A percentile compares a stretch with the other conserved stretches of the same genome.
Conservation (phyloP, 2,113 vertebrate species). For the Lethenteron reissneri region DNA sequence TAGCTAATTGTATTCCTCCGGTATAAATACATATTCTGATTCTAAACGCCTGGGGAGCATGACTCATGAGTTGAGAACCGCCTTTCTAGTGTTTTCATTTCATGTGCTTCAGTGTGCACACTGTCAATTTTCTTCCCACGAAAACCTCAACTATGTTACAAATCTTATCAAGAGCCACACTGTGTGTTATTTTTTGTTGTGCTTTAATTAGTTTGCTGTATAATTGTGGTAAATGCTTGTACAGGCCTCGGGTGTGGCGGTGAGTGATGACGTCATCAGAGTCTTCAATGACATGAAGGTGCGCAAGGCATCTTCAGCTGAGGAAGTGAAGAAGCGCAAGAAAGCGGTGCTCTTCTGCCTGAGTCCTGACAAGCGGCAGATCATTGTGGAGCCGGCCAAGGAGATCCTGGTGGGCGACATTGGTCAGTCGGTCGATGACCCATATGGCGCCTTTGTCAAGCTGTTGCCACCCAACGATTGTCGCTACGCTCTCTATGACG, state of each 20-base stretch:
- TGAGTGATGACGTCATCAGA: conserved; percentile 42
- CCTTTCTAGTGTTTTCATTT: too few relatives aligned
- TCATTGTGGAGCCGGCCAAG: conserved; percentile 41
- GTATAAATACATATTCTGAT: too few relatives aligned
- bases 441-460: conserved; percentile 40
- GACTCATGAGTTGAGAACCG: too few relatives aligned
- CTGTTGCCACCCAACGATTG: conserved; percentile 55
- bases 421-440: conserved; percentile 34
- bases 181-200: too few relatives aligned
- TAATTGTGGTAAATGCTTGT: not conserved
- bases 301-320: conserved; percentile 36
- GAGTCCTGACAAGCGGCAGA: conserved; percentile 45
- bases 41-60: too few relatives aligned
- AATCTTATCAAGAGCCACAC: too few relatives aligned
- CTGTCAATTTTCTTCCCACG: too few relatives aligned
- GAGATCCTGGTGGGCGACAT: conserved; percentile 51
- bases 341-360: conserved; percentile 60
- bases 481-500: conserved; percentile 59
- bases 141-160: too few relatives aligned
- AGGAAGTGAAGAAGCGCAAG: conserved; percentile 52
- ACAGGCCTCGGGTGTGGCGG: conserved; percentile 60
- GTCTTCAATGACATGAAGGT: conserved; percentile 78
- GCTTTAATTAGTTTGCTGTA: too few relatives aligned
- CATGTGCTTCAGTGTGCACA: too few relatives aligned
- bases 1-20: too few relatives aligned